Evolutionary conservation across 1,140 invertebrate genomes (phyloP).

Genomic region (Anastrepha ludens): DNA sequence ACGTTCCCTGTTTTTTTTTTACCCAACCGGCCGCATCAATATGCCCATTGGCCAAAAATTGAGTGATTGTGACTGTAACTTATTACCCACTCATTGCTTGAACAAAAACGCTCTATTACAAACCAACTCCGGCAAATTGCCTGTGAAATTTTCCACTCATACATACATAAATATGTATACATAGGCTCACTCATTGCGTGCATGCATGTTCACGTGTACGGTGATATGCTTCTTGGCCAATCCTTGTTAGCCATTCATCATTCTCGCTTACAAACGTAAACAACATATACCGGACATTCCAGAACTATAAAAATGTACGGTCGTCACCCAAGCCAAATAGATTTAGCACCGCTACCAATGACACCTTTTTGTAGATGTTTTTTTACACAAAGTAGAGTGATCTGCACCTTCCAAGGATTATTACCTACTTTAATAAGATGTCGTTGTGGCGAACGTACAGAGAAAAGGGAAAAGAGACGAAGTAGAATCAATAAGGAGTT

Average conservation of each 20-base stretch:
- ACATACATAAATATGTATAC: not conserved
- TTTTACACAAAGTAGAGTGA: conserved; percentile 64
- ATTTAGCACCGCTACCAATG: conserved; percentile 2
- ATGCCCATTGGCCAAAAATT: no score
- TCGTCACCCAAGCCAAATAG: not conserved
- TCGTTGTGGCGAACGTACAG: conserved; percentile 63
- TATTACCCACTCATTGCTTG: not conserved
- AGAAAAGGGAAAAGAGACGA: no score
- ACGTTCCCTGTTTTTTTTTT: no score
- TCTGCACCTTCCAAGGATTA: conserved; percentile 63
- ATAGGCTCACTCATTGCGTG: not conserved
- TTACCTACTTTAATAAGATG: conserved; percentile 67
- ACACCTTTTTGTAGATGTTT: conserved; percentile 67
- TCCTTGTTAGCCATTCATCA: not conserved
- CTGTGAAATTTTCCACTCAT: conserved; percentile 26
- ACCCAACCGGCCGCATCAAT: no score
- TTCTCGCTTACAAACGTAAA: not conserved
- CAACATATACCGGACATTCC: conserved; percentile 3
- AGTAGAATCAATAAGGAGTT: not conserved
- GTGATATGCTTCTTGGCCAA: not conserved
- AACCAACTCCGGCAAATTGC: conserved; percentile 33
- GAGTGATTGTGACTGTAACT: no score
- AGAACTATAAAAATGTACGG: not conserved
- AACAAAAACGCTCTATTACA: conserved; percentile 12
- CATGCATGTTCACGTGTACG: not conserved